Conservation (phyloP, 2,888 invertebrate species). For the Deilephila porcellus region DNA sequence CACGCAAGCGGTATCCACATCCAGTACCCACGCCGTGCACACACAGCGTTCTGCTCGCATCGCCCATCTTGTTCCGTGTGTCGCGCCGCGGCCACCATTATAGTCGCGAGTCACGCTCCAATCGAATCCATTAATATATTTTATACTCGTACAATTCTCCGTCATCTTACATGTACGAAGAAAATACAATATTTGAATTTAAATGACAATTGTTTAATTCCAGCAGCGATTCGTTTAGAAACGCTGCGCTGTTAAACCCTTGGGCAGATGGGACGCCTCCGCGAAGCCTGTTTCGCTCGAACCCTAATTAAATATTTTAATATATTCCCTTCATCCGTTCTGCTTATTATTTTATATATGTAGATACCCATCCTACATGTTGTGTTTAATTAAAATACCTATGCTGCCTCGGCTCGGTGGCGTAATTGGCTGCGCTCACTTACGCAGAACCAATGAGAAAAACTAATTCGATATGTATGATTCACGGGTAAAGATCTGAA, state of each 20-base stretch:
- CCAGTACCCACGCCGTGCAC: slow-evolving; percentile 36
- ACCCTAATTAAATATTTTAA: slow-evolving; percentile 79
- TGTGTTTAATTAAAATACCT: slow-evolving; percentile 59
- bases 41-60: slow-evolving; percentile 40
- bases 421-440: slow-evolving; percentile 44
- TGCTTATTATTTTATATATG: slow-evolving; percentile 55
- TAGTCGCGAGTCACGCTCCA: slow-evolving; percentile 56
- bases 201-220: slow-evolving; percentile 71
- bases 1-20: slow-evolving; percentile 37
- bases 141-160: slow-evolving; percentile 48
- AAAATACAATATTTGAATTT: slow-evolving; percentile 66
- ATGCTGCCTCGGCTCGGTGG: slow-evolving; percentile 44
- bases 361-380: slow-evolving; percentile 47
- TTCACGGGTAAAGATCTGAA: slow-evolving; percentile 13
- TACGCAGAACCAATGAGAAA: slow-evolving; percentile 14
- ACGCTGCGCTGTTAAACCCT: slow-evolving; percentile 63
- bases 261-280: slow-evolving; percentile 62
- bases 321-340: slow-evolving; percentile 70
- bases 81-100: slow-evolving; percentile 50
- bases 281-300: slow-evolving; percentile 60
- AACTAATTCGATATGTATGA: slow-evolving; percentile 11
- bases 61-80: slow-evolving; percentile 38
- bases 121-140: slow-evolving; percentile 58
- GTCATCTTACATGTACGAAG: slow-evolving; percentile 51
- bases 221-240: slow-evolving; percentile 63